Percentiles rank a stretch among this genome's conserved stretches.
phyloP scores from a whole-genome alignment of 2,797 vertebrate genomes.

The Rhinoraja longicauda region DNA sequence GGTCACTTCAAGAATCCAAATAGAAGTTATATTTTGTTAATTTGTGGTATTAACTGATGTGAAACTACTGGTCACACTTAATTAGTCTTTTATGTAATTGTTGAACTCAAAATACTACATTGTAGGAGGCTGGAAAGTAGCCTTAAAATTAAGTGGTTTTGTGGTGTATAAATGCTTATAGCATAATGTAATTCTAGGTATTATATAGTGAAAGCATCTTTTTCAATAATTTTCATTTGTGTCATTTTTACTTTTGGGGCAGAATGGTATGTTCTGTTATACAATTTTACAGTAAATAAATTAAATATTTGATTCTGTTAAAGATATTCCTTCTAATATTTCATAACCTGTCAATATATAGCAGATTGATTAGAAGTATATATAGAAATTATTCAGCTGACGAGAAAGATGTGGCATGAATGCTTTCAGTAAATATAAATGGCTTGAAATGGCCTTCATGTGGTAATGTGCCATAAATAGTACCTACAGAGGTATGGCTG shows the following conservation, averaged over 20 bases:
- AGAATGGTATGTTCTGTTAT: background rate
- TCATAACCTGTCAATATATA: background rate
- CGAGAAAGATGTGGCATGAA: slow-evolving; percentile 4
- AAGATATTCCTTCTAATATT: background rate
- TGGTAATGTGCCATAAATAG: background rate
- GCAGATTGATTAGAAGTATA: background rate
- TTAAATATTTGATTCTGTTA: slow-evolving; percentile 1
- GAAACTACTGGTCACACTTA: background rate
- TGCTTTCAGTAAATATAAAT: background rate
- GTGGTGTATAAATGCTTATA: background rate
- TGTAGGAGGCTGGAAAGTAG: background rate
- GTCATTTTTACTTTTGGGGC: background rate
- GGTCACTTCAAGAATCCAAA: background rate
- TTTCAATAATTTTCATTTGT: background rate
- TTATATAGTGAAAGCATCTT: background rate
- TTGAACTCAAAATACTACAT: background rate
- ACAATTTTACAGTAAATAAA: background rate
- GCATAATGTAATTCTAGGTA: background rate
- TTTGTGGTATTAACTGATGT: background rate
- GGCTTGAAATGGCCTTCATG: slow-evolving; percentile 1
- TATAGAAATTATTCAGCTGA: background rate
- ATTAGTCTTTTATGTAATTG: background rate
- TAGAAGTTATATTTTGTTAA: background rate
- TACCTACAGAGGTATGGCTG: background rate
- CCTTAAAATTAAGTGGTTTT: background rate